These are phyloP conservation scores for Oceanites oceanicus DNA, from an alignment of 2,113 vertebrate genomes.

Conservation along the genomic window DNA sequence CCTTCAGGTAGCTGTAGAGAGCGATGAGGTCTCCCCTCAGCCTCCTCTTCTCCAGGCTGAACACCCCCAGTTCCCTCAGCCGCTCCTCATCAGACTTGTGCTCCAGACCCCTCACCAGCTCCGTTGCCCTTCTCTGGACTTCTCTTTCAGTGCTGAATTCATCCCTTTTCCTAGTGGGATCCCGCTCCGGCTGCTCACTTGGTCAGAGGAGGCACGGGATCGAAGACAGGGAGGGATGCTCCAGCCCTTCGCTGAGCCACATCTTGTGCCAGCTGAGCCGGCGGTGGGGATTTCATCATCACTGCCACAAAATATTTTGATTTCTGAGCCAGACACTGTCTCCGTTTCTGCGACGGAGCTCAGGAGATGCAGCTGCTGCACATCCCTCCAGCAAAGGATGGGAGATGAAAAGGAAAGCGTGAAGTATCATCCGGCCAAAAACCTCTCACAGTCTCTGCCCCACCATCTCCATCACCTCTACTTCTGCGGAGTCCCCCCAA, in stretches of 20 bases:
- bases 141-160: rapidly evolving
- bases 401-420: not conserved
- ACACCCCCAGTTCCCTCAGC: too few relatives aligned
- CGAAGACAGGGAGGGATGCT: not conserved
- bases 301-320: not conserved
- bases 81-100: too few relatives aligned
- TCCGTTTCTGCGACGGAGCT: not conserved
- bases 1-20: too few relatives aligned
- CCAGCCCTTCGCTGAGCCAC: not conserved
- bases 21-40: too few relatives aligned
- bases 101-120: too few relatives aligned
- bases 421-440: not conserved
- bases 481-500: rapidly evolving
- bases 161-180: not conserved
- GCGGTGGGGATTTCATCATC: not conserved
- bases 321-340: not conserved
- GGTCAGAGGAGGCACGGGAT: not conserved
- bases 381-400: not conserved
- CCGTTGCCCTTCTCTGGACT: too few relatives aligned
- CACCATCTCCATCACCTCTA: not conserved
- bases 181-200: rapidly evolving
- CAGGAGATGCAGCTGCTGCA: not conserved
- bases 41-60: too few relatives aligned
- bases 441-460: not conserved
- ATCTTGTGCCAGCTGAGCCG: not conserved